Evolutionary conservation across 2,797 vertebrate genomes (phyloP).

Genomic region (Lepilemur septentrionalis): DNA sequence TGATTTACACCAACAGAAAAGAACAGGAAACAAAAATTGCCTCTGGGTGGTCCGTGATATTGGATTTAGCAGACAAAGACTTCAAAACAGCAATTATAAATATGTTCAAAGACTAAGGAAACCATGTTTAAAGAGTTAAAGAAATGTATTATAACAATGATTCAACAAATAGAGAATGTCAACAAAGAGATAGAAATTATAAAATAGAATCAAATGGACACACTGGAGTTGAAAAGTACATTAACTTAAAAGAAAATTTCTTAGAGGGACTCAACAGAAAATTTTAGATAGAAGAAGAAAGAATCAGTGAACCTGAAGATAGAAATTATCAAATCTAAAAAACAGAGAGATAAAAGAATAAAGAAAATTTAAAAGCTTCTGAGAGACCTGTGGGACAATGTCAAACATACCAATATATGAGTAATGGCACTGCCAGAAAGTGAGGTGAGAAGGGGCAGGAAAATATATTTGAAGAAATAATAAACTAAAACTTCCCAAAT

Average conservation of each 20-base stretch:
- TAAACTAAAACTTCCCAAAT: neutral
- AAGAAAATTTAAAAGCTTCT: neutral
- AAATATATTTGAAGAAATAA: neutral
- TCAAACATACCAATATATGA: neutral
- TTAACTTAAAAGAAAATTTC: neutral
- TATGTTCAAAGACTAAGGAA: slow-evolving; percentile 20
- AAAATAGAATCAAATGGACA: neutral
- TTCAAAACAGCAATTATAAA: neutral
- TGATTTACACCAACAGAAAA: neutral
- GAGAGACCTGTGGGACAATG: neutral
- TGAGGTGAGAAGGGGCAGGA: neutral
- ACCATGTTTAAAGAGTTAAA: slow-evolving; percentile 21
- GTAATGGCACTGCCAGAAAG: neutral
- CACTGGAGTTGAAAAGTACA: neutral
- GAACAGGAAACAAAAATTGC: neutral
- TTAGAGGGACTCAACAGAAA: neutral
- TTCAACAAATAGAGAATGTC: neutral
- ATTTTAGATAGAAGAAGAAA: neutral
- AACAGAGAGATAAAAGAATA: neutral
- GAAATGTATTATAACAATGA: neutral
- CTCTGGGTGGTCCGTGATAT: neutral
- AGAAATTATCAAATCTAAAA: neutral
- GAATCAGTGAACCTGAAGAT: neutral
- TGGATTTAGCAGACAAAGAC: slow-evolving; percentile 5
- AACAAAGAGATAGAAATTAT: neutral